Conservation (phyloP, 2,113 vertebrate genomes). For the Malurus elegans region DNA sequence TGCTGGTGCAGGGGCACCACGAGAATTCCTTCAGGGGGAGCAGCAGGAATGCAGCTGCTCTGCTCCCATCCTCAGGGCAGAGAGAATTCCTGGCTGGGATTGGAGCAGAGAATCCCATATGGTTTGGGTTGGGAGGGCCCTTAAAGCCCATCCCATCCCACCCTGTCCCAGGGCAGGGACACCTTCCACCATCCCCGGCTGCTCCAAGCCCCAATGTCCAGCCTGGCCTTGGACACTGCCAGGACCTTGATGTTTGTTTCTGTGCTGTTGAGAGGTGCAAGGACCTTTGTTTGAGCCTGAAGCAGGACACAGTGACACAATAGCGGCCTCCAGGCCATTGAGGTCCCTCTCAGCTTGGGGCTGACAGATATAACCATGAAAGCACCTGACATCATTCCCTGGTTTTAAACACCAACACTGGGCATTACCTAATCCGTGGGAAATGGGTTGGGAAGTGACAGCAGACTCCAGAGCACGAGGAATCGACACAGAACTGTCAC, state of each 20-base stretch:
- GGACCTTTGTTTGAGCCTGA: not conserved
- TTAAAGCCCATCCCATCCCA: not conserved
- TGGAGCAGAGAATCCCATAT: not conserved
- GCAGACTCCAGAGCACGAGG: not conserved
- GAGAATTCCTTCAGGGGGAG: not conserved
- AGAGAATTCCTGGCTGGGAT: rapidly evolving
- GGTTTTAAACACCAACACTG: conserved; percentile 10
- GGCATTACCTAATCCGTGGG: conserved; percentile 42
- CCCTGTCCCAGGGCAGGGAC: not conserved
- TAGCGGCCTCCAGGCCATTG: not conserved
- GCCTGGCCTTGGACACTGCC: not conserved
- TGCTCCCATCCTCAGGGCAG: not conserved
- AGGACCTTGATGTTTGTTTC: not conserved
- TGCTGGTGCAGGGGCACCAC: rapidly evolving
- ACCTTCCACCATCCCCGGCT: not conserved
- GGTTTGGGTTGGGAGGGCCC: not conserved
- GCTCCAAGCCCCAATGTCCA: not conserved
- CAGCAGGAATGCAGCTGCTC: not conserved
- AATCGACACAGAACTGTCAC: conserved; percentile 48
- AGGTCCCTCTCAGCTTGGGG: not conserved
- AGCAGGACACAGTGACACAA: not conserved
- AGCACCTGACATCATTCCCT: conserved; percentile 25
- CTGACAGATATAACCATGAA: conserved; percentile 26
- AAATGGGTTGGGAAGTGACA: conserved; percentile 39
- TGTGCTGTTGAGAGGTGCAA: not conserved